Evolutionary conservation across 2,888 invertebrate species (phyloP).

Genomic region (Drosophila histrio): DNA sequence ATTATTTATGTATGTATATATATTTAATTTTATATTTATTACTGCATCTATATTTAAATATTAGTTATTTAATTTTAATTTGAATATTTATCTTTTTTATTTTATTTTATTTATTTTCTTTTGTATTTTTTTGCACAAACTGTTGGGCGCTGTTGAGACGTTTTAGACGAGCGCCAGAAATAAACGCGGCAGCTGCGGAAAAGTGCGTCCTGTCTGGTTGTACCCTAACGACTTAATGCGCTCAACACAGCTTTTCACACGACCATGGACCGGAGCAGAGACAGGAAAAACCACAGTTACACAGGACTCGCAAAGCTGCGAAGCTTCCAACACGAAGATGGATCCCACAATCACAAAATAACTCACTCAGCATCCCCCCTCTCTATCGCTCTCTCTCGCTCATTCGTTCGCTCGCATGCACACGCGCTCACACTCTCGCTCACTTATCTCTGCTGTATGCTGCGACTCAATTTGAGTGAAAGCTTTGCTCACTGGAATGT

Average conservation of each 20-base stretch:
- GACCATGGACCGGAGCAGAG: conserved; percentile 82
- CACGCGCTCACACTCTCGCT: background rate
- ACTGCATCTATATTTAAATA: background rate
- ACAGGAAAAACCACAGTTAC: conserved; percentile 33
- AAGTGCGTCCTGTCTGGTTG: conserved; percentile 84
- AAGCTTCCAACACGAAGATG: conserved; percentile 45
- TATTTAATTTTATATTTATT: background rate
- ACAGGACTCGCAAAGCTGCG: conserved; percentile 7
- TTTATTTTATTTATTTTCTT: conserved; percentile 21
- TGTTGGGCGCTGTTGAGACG: conserved; percentile 60
- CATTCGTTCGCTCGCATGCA: background rate
- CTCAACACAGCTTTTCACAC: conserved; percentile 82
- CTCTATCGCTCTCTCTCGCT: conserved; percentile 1
- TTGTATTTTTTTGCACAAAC: conserved; percentile 59
- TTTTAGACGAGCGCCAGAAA: conserved; percentile 56
- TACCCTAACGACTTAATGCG: conserved; percentile 84
- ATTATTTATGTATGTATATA: background rate
- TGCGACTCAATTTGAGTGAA: conserved; percentile 62
- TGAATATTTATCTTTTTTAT: conserved; percentile 21
- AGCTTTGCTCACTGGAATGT: conserved; percentile 67
- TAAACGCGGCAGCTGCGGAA: conserved; percentile 75
- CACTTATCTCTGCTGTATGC: conserved; percentile 33
- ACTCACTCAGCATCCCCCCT: conserved; percentile 36
- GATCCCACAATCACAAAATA: conserved; percentile 16
- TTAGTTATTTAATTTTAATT: background rate